Evolutionary conservation across 1,140 invertebrate genomes (phyloP), one percentile per base, ranked within the genome.

Genomic region (Protaetia brevitarsis): DNA sequence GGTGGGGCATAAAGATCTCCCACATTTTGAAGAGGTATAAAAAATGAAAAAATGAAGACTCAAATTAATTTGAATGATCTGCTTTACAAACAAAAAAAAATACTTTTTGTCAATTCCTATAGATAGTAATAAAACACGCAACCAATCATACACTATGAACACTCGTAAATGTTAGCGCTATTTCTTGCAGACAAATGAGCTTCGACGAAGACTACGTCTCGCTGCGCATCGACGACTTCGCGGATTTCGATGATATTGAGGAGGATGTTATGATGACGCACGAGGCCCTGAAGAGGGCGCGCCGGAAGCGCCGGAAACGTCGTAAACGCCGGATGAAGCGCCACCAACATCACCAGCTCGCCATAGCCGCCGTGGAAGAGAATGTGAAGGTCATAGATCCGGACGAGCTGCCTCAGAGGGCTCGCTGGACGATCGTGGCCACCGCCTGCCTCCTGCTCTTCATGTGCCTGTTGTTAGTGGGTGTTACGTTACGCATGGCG

Each of bases 391-490:
- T 73, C 3, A 27, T 86, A 63, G 86, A 91, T 78, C 88, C 88
- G 0, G 89, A 92, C 65, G 91, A 93, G 73, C 78, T 93, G 68
- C 89, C 92, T 1, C 86, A 88, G 63, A 84, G 90, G 56, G 93
- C 92, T 7, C 86, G 90, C 66, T 94, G 91, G 87, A 93, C 92
- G 29, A 94, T 95, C 76, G 90, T 93, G 74, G 89, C 90, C 66
- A 94, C 92, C 19, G 92, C 92, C 34, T 91, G 92, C 71, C 82
- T 94, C 37, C 82, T 95, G 30, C 84, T 95, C 11, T 87, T 93
- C 67, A 91, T 94, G 82, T 94, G 92, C 74, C 85, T 95, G 67
- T 82, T 95, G 61, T 81, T 95, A 16, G 92, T 95, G n/a, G 93
- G 92, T 1, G 87, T 94, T 34, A 95, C 93, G 0, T 81, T 95